phyloP scores from a whole-genome alignment of 2,113 vertebrate species.

The Nerophis ophidion region DNA sequence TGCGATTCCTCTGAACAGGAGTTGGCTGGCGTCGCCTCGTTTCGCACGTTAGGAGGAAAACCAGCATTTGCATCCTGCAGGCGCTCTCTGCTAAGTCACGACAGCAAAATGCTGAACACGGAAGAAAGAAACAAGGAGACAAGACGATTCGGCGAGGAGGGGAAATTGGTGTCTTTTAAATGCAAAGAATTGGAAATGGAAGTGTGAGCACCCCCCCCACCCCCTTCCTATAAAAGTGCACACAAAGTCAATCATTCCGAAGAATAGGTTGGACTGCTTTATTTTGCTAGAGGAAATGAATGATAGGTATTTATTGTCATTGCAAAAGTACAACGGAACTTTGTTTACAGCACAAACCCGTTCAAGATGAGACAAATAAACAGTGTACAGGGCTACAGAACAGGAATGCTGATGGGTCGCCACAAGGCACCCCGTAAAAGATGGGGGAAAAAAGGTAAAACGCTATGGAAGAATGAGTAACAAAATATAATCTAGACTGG shows the following conservation, averaged over 20 bases:
- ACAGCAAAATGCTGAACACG: conserved; percentile 66
- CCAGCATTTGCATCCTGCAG: conserved; percentile 53
- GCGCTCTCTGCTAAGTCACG: conserved; percentile 67
- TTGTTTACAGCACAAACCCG: too few species aligned
- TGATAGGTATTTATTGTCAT: too few species aligned
- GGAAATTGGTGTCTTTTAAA: conserved; percentile 60
- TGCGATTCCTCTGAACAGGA: conserved; percentile 45
- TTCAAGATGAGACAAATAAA: too few species aligned
- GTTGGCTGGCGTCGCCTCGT: conserved; percentile 46
- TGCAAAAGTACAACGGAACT: too few species aligned
- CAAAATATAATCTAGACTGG: too few species aligned
- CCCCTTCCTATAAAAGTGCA: conserved; percentile 33
- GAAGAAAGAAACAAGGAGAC: conserved; percentile 37
- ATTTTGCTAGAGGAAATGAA: background rate
- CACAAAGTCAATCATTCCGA: conserved; percentile 37
- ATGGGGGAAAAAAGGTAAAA: too few species aligned
- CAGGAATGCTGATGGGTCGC: too few species aligned
- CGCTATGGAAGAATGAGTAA: too few species aligned
- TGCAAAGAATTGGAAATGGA: conserved; percentile 44
- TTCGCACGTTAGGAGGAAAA: conserved; percentile 51
- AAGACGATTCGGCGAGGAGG: conserved; percentile 43
- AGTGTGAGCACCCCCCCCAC: conserved; percentile 44
- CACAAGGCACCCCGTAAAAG: too few species aligned
- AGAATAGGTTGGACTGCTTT: conserved; percentile 42
- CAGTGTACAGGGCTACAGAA: too few species aligned